A percentile compares a stretch with the other conserved stretches of the same genome.
phyloP scores from a whole-genome alignment of 1,140 invertebrate genomes.

The Macrobrachium rosenbergii region DNA sequence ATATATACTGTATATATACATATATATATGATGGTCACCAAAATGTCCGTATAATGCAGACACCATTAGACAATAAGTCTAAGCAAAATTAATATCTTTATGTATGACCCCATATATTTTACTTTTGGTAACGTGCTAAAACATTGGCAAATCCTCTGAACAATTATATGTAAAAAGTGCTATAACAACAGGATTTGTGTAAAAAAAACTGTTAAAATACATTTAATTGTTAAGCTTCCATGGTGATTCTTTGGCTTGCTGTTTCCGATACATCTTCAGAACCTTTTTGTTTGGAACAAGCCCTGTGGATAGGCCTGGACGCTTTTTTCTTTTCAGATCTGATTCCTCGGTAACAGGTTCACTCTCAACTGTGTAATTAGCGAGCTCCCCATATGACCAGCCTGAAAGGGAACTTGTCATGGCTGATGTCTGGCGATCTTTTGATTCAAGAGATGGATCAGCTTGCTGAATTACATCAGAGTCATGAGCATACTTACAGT shows the following conservation, averaged over 20 bases:
- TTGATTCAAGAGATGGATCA: conserved; percentile 3
- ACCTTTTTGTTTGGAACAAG: conserved; percentile 83
- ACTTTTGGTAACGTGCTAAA: too few species aligned
- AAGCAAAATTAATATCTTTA: too few species aligned
- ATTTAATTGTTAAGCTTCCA: conserved; percentile 68
- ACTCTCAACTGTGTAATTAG: conserved; percentile 73
- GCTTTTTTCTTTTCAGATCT: conserved; percentile 77
- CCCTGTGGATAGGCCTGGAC: conserved; percentile 83
- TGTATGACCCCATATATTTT: too few species aligned
- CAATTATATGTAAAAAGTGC: too few species aligned
- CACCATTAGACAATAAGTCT: too few species aligned
- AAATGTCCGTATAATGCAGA: too few species aligned
- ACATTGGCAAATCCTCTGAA: too few species aligned
- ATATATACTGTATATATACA: too few species aligned
- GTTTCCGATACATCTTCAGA: conserved; percentile 80
- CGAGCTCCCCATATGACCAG: conserved; percentile 73
- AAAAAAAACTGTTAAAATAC: not conserved
- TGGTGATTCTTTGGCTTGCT: conserved; percentile 73
- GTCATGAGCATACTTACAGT: conserved; percentile 93
- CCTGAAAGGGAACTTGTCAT: not conserved
- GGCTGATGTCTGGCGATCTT: conserved; percentile 24
- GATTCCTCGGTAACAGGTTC: conserved; percentile 58
- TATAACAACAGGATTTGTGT: not conserved
- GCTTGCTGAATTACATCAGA: conserved; percentile 77
- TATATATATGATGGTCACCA: too few species aligned